Percentiles rank a stretch among this genome's conserved stretches.
Conservation (phyloP, 92 coral and sea anemone genomes). For the Paragorgia papillata region DNA sequence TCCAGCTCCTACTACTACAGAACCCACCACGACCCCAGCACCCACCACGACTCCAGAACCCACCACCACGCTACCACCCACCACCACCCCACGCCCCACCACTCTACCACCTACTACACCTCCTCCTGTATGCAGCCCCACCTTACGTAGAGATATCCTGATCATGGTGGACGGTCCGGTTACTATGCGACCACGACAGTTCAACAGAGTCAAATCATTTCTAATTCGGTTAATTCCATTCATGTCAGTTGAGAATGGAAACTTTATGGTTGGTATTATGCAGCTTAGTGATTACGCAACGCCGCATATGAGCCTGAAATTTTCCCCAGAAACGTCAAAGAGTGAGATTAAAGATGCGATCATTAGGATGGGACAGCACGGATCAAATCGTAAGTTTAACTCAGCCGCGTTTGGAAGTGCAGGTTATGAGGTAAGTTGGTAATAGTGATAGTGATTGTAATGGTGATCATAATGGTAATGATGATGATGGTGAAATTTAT, state of each 20-base stretch:
- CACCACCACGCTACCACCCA: neutral
- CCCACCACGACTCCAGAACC: constrained; percentile 15
- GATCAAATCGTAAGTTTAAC: neutral
- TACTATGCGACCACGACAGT: neutral
- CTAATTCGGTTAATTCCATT: neutral
- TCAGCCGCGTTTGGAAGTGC: neutral
- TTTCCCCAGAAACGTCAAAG: constrained; percentile 1
- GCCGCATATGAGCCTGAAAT: neutral
- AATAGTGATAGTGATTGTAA: too few species aligned
- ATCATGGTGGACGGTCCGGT: constrained; percentile 14
- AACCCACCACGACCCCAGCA: constrained; percentile 12
- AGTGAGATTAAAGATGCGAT: neutral
- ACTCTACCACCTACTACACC: constrained; percentile 15
- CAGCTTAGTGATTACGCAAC: neutral
- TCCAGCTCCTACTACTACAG: constrained; percentile 15
- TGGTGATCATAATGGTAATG: too few species aligned
- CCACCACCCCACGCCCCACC: constrained; percentile 13
- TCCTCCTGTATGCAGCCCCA: constrained; percentile 19
- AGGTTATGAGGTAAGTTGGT: constrained; percentile 32
- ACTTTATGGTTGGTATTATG: constrained; percentile 36
- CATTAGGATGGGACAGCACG: neutral
- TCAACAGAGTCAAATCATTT: neutral
- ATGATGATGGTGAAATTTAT: too few species aligned
- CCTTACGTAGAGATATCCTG: constrained; percentile 1
- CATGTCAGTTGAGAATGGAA: constrained; percentile 23